These are phyloP conservation scores for Chloropsis cyanopogon DNA, from an alignment of 2,113 vertebrate species.

Conservation along the genomic window DNA sequence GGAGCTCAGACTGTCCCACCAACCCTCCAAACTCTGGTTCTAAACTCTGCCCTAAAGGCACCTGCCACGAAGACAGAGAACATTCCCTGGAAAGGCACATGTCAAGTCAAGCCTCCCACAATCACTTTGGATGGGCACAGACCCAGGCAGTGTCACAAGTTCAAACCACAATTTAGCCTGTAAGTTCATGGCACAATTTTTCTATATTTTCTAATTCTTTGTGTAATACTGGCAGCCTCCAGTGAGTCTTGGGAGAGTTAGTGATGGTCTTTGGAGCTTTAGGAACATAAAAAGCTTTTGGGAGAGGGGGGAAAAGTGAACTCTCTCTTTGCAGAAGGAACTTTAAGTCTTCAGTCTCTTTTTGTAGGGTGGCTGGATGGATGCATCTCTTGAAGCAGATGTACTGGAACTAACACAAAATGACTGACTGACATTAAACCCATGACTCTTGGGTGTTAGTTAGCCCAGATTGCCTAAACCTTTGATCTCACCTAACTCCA, in stretches of 20 bases:
- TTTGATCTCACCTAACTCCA: neutral
- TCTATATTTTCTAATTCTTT: neutral
- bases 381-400: neutral
- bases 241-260: neutral
- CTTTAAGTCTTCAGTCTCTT: neutral
- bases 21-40: neutral
- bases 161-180: neutral
- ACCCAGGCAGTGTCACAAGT: neutral
- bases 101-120: neutral
- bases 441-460: neutral
- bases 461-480: neutral
- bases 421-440: neutral
- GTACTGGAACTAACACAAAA: neutral
- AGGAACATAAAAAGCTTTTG: neutral
- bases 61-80: neutral
- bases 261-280: neutral
- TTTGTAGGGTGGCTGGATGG: neutral
- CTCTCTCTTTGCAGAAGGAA: neutral
- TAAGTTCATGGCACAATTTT: neutral
- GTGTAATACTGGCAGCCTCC: neutral
- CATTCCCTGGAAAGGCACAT: neutral
- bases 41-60: neutral
- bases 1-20: neutral
- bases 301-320: fast-evolving
- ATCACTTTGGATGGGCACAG: neutral